Evolutionary conservation across 2,888 invertebrate genomes (phyloP).

Genomic region (Brachynemurus nebulosus): DNA sequence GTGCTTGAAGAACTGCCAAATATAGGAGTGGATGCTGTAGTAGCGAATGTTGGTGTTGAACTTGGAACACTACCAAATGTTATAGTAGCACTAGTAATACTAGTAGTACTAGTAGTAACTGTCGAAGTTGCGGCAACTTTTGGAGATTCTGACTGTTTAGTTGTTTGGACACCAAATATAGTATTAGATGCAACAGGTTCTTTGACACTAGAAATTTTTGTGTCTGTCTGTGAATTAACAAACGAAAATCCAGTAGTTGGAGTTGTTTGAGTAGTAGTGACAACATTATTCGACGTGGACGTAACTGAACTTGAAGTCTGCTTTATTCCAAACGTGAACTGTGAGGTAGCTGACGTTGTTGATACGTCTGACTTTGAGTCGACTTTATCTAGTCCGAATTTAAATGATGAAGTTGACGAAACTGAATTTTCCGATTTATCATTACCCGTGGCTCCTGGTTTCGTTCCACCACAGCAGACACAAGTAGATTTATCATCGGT

Average conservation of each 20-base stretch:
- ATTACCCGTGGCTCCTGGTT: slow-evolving; percentile 28
- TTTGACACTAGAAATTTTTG: neutral
- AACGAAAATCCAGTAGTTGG: slow-evolving; percentile 7
- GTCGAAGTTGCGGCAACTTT: slow-evolving; percentile 8
- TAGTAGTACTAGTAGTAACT: neutral
- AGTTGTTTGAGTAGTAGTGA: no score
- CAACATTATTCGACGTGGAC: slow-evolving; percentile 1
- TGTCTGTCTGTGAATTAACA: neutral
- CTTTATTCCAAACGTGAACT: neutral
- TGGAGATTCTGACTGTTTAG: slow-evolving; percentile 2
- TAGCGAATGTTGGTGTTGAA: neutral
- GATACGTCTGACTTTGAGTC: neutral
- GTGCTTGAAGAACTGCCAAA: neutral
- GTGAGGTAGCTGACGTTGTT: neutral
- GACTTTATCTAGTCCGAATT: slow-evolving; percentile 8
- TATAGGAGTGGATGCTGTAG: neutral
- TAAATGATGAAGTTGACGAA: slow-evolving; percentile 8
- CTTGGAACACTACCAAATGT: neutral
- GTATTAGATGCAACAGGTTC: neutral
- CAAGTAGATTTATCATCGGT: slow-evolving; percentile 34
- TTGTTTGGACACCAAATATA: neutral
- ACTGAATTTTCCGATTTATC: slow-evolving; percentile 5
- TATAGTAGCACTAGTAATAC: slow-evolving; percentile 3
- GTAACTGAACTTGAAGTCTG: neutral
- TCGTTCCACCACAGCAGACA: slow-evolving; percentile 41